Base-by-base conservation (phyloP, 1,140 invertebrate species). In the Lanistes nyassanus region DNA sequence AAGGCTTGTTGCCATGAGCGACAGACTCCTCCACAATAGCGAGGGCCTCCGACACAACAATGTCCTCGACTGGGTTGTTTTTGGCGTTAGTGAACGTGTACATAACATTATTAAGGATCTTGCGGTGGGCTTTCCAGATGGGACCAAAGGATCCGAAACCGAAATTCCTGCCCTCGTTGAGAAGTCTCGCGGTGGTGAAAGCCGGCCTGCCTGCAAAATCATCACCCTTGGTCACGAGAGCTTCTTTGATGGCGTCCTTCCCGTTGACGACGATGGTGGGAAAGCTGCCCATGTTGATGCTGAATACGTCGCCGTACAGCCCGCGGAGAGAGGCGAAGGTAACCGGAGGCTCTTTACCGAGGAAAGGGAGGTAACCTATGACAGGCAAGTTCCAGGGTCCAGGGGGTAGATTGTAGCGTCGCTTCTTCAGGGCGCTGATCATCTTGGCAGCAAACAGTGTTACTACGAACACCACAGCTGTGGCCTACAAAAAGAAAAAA, bases 371-470 rank as follows among this genome's bases (percentile, higher is more conserved):
- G 71, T 80, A 74, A 58, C 85, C 85, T 21, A 86, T 26, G 5
- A 85, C 7, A 19, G 85, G 85, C 34, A 84, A 66, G 0, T 80
- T 79, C 76, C 76, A 75, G 16, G 85, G 84, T n/a, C 85, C 83
- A 23, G 84, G 81, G 0, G 81, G 81, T 9, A 79, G 58, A 6
- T 75, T 78, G 31, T 42, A 36, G n/a, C 70, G 70, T 62, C 26
- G 31, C 42, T 29, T 53, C 5, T 51, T 67, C 31, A 58, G 9
- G 31, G 31, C n/a, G 29, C 23, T 42, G 5, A 53, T 37, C 55
- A 72, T 19, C 55, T 72, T 72, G 3, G 42, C 55, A 23, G 26
- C 56, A 29, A 72, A 2, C 4, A 72, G 55, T 26, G 70, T 72
- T 11, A n/a, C 21, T n/a, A 42, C 36, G n/a, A 72, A 62, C 31